A percentile compares a stretch with the other conserved stretches of the same genome.
These are phyloP conservation scores for Vulpes ferrilata DNA, from an alignment of 2,113 vertebrate genomes.

Conservation along the genomic window DNA sequence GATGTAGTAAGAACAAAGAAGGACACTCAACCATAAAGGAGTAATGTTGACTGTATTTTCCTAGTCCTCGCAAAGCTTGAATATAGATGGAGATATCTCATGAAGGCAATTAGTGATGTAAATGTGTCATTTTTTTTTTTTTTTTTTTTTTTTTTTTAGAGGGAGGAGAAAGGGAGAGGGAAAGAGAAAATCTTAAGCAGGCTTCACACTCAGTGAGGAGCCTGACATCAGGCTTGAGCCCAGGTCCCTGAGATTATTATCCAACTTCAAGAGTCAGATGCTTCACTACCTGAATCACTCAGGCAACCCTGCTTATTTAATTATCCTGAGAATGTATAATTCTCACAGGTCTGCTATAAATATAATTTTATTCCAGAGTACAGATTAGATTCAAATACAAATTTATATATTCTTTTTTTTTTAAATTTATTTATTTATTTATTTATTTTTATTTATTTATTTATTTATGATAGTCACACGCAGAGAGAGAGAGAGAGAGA, in stretches of 20 bases:
- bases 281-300: not conserved
- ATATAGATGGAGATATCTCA: not conserved
- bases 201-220: not conserved
- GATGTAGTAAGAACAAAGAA: not conserved
- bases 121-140: not conserved
- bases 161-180: not conserved
- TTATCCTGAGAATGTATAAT: not conserved
- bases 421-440: too few species aligned
- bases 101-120: not conserved
- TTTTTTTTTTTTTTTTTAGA: not conserved
- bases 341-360: not conserved
- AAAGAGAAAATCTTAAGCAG: not conserved
- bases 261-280: not conserved
- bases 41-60: not conserved
- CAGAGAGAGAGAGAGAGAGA: too few species aligned
- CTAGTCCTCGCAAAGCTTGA: not conserved
- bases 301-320: not conserved
- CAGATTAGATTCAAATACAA: constrained; percentile 15
- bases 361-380: not conserved
- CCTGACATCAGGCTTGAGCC: not conserved
- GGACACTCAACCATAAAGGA: not conserved
- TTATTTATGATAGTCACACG: too few species aligned
- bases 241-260: not conserved
- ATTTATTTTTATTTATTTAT: too few species aligned
- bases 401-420: not conserved